These are phyloP conservation scores for Columba janthina DNA, from an alignment of 2,113 vertebrate genomes.

Conservation along the genomic window DNA sequence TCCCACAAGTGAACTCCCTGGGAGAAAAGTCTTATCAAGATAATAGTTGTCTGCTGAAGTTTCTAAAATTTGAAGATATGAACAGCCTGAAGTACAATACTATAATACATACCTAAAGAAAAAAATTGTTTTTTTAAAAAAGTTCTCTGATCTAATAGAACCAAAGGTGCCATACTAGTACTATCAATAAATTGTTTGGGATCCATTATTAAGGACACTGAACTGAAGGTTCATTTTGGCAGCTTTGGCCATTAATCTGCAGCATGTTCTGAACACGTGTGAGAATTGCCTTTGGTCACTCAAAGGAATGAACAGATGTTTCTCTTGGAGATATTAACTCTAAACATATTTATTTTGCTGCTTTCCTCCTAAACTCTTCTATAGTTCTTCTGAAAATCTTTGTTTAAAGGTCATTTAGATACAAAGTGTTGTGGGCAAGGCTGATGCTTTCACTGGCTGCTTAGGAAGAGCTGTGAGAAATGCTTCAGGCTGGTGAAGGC, in stretches of 20 bases:
- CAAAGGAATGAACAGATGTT: constrained; percentile 22
- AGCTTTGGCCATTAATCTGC: background rate
- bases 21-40: background rate
- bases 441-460: background rate
- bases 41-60: background rate
- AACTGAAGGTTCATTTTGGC: background rate
- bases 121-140: background rate
- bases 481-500: background rate
- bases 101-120: background rate
- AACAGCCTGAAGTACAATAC: background rate
- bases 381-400: background rate
- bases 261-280: background rate
- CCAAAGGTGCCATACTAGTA: background rate
- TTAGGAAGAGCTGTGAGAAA: background rate
- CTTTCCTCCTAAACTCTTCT: background rate
- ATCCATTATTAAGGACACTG: background rate
- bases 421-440: background rate
- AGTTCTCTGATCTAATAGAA: background rate
- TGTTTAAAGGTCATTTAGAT: background rate
- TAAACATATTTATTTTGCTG: background rate
- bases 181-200: background rate
- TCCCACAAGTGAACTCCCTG: background rate
- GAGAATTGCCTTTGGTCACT: constrained; percentile 16
- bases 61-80: background rate
- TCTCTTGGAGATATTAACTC: background rate